Evolutionary conservation across 92 coral and sea anemone species (phyloP).

Genomic region (Epizoanthus ramosus): DNA sequence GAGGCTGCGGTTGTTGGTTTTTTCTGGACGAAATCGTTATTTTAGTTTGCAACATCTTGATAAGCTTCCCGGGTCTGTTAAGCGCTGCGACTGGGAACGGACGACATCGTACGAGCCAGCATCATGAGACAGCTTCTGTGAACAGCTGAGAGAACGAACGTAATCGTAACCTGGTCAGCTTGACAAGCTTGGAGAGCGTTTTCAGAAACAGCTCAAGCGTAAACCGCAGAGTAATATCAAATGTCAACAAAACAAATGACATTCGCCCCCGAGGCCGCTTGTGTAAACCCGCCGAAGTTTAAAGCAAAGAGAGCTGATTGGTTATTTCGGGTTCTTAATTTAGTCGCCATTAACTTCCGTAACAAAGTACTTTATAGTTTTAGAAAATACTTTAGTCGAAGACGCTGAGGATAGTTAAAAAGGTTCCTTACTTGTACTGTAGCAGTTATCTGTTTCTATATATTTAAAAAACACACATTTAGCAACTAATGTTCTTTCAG

Average conservation of each 20-base stretch:
- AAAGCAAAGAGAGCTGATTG: not conserved
- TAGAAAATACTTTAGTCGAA: too few species aligned
- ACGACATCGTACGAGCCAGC: constrained; percentile 8
- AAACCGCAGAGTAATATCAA: constrained; percentile 25
- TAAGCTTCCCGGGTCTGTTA: constrained; percentile 9
- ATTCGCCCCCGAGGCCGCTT: not conserved
- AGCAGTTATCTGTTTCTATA: too few species aligned
- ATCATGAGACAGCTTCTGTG: constrained; percentile 37
- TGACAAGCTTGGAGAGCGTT: constrained; percentile 34
- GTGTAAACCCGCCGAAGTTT: not conserved
- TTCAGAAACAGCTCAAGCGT: constrained; percentile 40
- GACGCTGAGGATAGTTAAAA: too few species aligned
- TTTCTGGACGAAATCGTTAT: constrained; percentile 33
- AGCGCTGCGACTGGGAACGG: not conserved
- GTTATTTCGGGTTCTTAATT: not conserved
- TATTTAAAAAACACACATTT: too few species aligned
- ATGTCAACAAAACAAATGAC: constrained; percentile 25
- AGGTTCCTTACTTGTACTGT: too few species aligned
- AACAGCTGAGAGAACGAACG: constrained; percentile 35
- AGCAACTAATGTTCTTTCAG: too few species aligned
- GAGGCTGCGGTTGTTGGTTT: constrained; percentile 42
- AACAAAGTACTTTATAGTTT: too few species aligned
- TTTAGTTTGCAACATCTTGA: constrained; percentile 38
- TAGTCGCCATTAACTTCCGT: too few species aligned
- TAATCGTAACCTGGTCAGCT: constrained; percentile 22